phyloP scores from a whole-genome alignment of 1,140 invertebrate species.

The Calephelis nemesis region DNA sequence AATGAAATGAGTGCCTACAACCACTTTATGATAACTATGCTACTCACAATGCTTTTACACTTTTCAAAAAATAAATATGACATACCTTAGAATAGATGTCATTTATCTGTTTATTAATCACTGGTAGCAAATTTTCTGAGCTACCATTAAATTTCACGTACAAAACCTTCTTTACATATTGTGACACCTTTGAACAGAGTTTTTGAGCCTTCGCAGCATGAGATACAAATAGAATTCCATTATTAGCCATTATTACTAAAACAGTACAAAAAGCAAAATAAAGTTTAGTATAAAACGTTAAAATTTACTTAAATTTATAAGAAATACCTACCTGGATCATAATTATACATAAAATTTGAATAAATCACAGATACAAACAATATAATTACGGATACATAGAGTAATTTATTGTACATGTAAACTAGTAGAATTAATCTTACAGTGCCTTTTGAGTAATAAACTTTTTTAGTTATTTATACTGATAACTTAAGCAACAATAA shows the following conservation, averaged over 20 bases:
- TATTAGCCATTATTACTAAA: conserved; percentile 58
- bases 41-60: not conserved
- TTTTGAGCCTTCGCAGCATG: conserved; percentile 58
- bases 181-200: conserved; percentile 52
- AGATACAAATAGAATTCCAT: conserved; percentile 61
- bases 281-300: conserved; percentile 4
- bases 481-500: no score
- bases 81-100: conserved; percentile 61
- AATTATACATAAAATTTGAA: conserved; percentile 42
- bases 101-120: conserved; percentile 61
- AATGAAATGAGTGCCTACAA: no score
- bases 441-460: no score
- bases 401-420: conserved; percentile 31
- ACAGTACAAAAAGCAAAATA: conserved; percentile 9
- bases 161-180: conserved; percentile 56
- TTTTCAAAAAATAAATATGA: conserved; percentile 5
- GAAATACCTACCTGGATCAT: conserved; percentile 45
- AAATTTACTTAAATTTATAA: not conserved
- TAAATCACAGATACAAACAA: conserved; percentile 42
- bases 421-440: not conserved
- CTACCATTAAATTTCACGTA: conserved; percentile 60
- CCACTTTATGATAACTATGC: not conserved
- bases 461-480: no score
- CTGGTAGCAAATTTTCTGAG: conserved; percentile 40
- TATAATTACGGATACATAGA: conserved; percentile 34